A percentile compares a stretch with the other conserved stretches of the same genome.
phyloP scores from a whole-genome alignment of 2,888 invertebrate genomes.

The Euclidia mi region DNA sequence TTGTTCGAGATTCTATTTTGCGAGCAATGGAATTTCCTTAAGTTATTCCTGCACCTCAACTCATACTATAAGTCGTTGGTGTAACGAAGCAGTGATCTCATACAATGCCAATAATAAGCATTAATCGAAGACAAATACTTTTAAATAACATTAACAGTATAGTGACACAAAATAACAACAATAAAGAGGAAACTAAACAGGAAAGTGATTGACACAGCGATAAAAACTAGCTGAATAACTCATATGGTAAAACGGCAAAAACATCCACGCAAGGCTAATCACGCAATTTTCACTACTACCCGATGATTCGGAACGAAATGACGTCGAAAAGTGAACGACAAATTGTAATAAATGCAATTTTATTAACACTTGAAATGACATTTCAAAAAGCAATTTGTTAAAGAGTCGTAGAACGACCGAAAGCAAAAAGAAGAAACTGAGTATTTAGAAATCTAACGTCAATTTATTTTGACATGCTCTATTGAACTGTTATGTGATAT shows the following conservation, averaged over 20 bases:
- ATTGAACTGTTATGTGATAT: not conserved
- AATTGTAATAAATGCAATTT: slow-evolving; percentile 18
- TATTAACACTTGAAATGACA: slow-evolving; percentile 3
- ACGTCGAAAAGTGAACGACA: slow-evolving; percentile 23
- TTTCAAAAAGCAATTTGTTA: not conserved
- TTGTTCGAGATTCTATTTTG: no score
- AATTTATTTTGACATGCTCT: not conserved
- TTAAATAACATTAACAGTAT: not conserved
- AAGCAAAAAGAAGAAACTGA: no score
- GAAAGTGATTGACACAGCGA: slow-evolving; percentile 32
- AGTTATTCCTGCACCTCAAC: no score
- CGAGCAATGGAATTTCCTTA: no score
- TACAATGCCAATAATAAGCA: no score
- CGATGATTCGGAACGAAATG: slow-evolving; percentile 13
- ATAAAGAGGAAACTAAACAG: slow-evolving; percentile 45
- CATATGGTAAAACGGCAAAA: slow-evolving; percentile 25
- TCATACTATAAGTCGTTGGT: no score
- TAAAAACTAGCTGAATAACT: slow-evolving; percentile 25
- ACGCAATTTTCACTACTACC: slow-evolving; percentile 39
- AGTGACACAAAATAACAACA: slow-evolving; percentile 23
- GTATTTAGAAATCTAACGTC: not conserved
- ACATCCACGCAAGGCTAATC: slow-evolving; percentile 34
- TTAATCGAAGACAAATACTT: no score
- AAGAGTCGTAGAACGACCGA: not conserved
- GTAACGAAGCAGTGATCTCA: no score